Evolutionary conservation across 2,888 invertebrate species (phyloP).

Genomic region (Cheilosia vernalis): DNA sequence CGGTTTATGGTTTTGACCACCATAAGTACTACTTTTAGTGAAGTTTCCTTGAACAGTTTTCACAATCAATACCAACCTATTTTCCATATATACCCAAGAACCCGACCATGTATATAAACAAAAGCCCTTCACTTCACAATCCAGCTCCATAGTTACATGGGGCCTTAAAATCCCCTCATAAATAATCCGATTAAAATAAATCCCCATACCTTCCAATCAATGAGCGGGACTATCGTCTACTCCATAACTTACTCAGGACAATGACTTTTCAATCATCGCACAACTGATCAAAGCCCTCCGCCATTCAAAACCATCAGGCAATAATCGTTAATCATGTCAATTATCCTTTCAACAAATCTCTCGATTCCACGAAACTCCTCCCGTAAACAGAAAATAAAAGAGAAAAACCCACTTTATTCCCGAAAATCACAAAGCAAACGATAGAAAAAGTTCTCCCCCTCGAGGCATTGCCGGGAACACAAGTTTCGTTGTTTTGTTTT

Average conservation of each 20-base stretch:
- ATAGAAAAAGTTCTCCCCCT: not conserved
- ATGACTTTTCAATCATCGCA: conserved; percentile 48
- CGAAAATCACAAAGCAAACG: conserved; percentile 9
- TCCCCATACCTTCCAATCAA: not conserved
- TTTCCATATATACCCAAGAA: no score
- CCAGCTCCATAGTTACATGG: no score
- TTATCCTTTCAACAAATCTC: conserved; percentile 72
- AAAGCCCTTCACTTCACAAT: no score
- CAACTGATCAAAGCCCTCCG: conserved; percentile 61
- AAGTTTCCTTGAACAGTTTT: no score
- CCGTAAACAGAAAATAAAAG: conserved; percentile 20
- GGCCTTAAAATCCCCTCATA: not conserved
- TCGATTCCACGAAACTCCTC: conserved; percentile 58
- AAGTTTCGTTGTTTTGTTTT: conserved; percentile 47
- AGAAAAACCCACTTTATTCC: conserved; percentile 29
- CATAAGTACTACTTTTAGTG: no score
- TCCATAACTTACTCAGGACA: conserved; percentile 18
- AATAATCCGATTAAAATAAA: conserved; percentile 1
- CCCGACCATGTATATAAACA: no score
- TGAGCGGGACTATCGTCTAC: conserved; percentile 3
- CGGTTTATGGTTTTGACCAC: no score
- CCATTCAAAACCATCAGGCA: conserved; percentile 32
- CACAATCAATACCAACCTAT: no score
- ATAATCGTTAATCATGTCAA: conserved; percentile 72
- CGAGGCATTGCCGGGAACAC: conserved; percentile 54